Evolutionary conservation across 1,140 invertebrate genomes (phyloP), one percentile per base, ranked within the genome.

Genomic region (Hypothenemus hampei): DNA sequence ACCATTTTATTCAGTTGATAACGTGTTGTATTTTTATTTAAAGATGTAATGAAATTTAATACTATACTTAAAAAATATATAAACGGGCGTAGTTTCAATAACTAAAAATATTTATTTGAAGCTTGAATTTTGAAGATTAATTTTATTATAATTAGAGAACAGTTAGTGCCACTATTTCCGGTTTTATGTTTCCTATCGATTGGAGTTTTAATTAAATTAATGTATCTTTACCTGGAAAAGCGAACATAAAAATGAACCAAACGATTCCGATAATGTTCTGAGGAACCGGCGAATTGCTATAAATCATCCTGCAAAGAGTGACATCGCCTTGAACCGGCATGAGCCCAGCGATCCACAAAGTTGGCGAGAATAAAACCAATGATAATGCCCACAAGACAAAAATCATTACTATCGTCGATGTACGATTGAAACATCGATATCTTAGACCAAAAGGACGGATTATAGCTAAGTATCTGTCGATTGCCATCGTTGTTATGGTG

Each of bases 401-500:
- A 13, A 89, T 84, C 1, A 83, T 74, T 4, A 77, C 67, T 22
- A 80, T 75, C 0, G 82, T 84, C 3, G 79, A 82, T n/a, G 79
- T 78, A 11, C 81, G 69, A 45, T 82, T 84, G 16, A 84, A 82
- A 72, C 69, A 81, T 77, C 33, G 82, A 75, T 60, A 83, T 78
- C 8, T 57, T 44, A 67, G 61, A 11, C 80, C 77, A 47, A 88
- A 81, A 0, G 85, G 84, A 67, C 84, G 83, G 31, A 82, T 78
- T 58, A 89, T 88, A 5, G 86, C 86, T 33, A 88, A 67, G 62
- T 83, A 86, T 23, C 87, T 74, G 65, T 89, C 86, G 16, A 89
- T 74, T 24, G 85, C 85, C 82, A 89, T 85, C 0, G 83, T 83
- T 0, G 83, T 84, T 49, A 89, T 86, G 1, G 86, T 88, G 68